Evolutionary conservation across 2,113 vertebrate genomes (phyloP).

Genomic region (Gobio gobio): DNA sequence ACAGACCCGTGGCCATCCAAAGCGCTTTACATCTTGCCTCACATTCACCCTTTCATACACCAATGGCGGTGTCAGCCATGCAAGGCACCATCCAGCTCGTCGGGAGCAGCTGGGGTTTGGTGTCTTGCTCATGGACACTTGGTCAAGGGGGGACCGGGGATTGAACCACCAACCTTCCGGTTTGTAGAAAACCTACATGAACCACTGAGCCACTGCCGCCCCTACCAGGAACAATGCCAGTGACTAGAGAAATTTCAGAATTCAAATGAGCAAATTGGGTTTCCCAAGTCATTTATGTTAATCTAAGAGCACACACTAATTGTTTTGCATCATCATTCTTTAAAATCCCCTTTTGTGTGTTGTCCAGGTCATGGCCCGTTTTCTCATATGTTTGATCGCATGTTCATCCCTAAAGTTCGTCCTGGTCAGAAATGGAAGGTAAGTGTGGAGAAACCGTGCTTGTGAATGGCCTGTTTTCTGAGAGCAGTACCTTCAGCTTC

Average conservation of each 20-base stretch:
- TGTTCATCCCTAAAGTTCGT: slow-evolving; percentile 86
- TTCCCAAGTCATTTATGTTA: neutral
- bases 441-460: slow-evolving; percentile 21
- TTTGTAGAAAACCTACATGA: too few relatives aligned
- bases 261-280: neutral
- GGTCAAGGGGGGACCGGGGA: too few relatives aligned
- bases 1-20: too few relatives aligned
- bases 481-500: neutral
- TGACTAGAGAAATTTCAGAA: neutral
- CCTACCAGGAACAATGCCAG: neutral
- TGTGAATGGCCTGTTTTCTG: too few relatives aligned
- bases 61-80: too few relatives aligned
- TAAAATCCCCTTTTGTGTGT: slow-evolving; percentile 46
- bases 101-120: too few relatives aligned
- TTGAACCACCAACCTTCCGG: too few relatives aligned
- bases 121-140: too few relatives aligned
- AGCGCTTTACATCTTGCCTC: too few relatives aligned
- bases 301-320: neutral
- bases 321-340: neutral
- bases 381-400: slow-evolving; percentile 94
- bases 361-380: slow-evolving; percentile 94
- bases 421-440: slow-evolving; percentile 85
- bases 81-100: too few relatives aligned
- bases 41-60: too few relatives aligned
- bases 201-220: too few relatives aligned